Evolutionary conservation across 2,888 invertebrate genomes (phyloP).

Genomic region (Falcaria lacertinaria): DNA sequence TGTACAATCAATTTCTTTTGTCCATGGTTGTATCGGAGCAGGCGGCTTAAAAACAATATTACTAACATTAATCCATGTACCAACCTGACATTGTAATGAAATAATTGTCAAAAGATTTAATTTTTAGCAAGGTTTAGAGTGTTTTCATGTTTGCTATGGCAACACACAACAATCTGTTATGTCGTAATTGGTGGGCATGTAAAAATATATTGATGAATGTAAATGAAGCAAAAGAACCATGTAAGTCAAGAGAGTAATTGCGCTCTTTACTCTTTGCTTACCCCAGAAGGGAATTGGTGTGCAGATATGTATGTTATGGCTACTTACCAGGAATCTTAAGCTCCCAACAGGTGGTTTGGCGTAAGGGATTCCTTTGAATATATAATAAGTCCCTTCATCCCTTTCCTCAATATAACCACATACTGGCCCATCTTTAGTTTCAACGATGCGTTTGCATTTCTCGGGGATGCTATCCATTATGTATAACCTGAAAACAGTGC

Average conservation of each 20-base stretch:
- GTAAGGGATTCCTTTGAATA: conserved; percentile 62
- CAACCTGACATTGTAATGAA: too few relatives aligned
- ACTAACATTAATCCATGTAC: too few relatives aligned
- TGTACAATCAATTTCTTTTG: conserved; percentile 49
- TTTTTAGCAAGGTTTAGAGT: too few relatives aligned
- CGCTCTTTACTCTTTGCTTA: too few relatives aligned
- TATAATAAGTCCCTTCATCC: conserved; percentile 42
- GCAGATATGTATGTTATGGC: background rate
- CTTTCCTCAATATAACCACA: conserved; percentile 46
- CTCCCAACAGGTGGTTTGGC: conserved; percentile 58
- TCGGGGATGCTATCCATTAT: conserved; percentile 26
- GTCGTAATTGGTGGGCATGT: too few relatives aligned
- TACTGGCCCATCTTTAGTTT: conserved; percentile 52
- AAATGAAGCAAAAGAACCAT: background rate
- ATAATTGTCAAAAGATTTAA: too few relatives aligned
- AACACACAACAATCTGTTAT: too few relatives aligned
- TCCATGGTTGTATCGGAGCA: conserved; percentile 45
- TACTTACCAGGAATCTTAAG: conserved; percentile 59
- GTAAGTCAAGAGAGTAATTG: too few relatives aligned
- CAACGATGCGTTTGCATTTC: conserved; percentile 21
- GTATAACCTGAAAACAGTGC: conserved; percentile 5
- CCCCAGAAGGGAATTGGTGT: too few relatives aligned
- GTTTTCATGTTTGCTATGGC: too few relatives aligned
- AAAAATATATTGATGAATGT: too few relatives aligned
- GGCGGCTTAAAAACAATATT: conserved; percentile 51